These are phyloP conservation scores for Ornithorhynchus anatinus DNA, from an alignment of 2,113 vertebrate genomes.

Conservation along the genomic window DNA sequence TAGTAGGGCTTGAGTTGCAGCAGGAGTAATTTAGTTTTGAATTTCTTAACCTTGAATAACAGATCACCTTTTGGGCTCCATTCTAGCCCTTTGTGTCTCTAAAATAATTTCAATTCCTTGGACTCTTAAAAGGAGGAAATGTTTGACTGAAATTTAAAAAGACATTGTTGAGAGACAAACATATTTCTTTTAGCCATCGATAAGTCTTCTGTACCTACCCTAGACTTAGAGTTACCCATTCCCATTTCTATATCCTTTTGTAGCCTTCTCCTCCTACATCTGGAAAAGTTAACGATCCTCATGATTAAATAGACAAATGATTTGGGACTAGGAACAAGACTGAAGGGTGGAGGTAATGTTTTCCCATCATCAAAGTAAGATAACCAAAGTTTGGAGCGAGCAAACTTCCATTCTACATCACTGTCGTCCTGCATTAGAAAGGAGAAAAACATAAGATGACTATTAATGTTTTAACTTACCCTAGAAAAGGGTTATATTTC, in stretches of 20 bases:
- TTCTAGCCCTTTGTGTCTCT: too few species aligned
- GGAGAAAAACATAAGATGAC: too few species aligned
- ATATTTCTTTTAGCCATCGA: neutral
- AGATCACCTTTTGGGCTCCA: too few species aligned
- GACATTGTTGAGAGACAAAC: neutral
- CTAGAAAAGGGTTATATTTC: too few species aligned
- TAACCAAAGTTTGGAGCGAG: constrained; percentile 88
- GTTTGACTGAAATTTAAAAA: constrained; percentile 5
- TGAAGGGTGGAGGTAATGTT: constrained; percentile 87
- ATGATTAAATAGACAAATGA: constrained; percentile 83
- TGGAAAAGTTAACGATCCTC: constrained; percentile 76
- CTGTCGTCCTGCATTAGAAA: constrained; percentile 79
- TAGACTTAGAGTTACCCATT: constrained; percentile 84
- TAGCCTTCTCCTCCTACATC: constrained; percentile 75
- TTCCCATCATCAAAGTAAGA: constrained; percentile 90
- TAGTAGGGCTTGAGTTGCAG: neutral
- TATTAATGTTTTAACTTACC: too few species aligned
- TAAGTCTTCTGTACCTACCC: constrained; percentile 67
- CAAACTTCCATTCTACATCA: constrained; percentile 91
- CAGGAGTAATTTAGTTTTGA: neutral
- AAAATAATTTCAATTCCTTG: neutral
- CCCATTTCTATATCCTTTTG: constrained; percentile 85
- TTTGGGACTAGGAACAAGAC: constrained; percentile 87
- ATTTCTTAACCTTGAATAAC: neutral
- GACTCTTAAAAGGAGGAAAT: neutral